phyloP scores from a whole-genome alignment of 2,797 vertebrate species.

The Alosa sapidissima region DNA sequence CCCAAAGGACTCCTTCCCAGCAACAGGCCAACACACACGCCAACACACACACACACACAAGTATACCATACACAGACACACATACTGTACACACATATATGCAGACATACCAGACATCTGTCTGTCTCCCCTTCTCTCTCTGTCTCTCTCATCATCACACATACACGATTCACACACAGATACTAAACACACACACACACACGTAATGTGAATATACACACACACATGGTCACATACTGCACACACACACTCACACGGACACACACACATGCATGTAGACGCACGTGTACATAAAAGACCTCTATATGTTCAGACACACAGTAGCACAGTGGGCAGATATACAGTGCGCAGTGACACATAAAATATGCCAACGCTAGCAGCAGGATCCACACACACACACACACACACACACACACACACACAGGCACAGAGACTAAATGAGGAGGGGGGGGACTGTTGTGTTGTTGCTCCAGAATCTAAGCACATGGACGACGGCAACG shows the following conservation, averaged over 20 bases:
- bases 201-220: neutral
- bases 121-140: neutral
- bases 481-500: conserved; percentile 13
- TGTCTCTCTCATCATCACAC: neutral
- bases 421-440: neutral
- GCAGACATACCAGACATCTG: conserved; percentile 30
- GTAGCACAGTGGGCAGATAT: neutral
- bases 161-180: neutral
- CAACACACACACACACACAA: conserved; percentile 41
- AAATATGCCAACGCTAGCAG: conserved; percentile 40
- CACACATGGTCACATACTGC: neutral
- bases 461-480: conserved; percentile 5
- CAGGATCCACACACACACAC: conserved; percentile 30
- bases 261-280: neutral
- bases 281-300: neutral
- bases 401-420: neutral
- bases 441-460: neutral
- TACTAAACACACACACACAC: neutral
- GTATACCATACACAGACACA: conserved; percentile 45
- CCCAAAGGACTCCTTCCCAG: conserved; percentile 56
- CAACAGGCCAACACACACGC: conserved; percentile 59
- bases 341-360: neutral
- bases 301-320: neutral
- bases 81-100: conserved; percentile 34
- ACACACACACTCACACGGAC: no score